Conservation (phyloP, 2,888 invertebrate species). For the Camptogramma bilineatum region DNA sequence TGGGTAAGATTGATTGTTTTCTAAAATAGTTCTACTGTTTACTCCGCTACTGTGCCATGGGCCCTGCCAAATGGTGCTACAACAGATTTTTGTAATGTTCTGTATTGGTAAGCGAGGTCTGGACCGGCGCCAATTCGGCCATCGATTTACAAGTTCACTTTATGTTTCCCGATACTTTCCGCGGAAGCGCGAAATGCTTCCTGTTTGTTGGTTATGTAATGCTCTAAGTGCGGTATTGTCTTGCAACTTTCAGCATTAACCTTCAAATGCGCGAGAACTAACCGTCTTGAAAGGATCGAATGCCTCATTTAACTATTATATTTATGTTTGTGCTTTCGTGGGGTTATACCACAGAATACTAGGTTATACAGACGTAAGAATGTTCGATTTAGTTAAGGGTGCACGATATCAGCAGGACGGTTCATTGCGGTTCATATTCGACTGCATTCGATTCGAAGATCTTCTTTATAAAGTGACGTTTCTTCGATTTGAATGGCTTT, state of each 20-base stretch:
- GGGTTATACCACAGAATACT: neutral
- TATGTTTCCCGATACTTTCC: conserved; percentile 74
- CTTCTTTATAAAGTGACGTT: too few species aligned
- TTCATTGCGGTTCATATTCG: too few species aligned
- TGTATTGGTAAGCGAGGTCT: conserved; percentile 80
- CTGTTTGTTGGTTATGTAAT: conserved; percentile 50
- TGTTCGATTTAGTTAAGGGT: too few species aligned
- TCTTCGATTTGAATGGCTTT: too few species aligned
- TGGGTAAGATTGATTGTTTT: too few species aligned
- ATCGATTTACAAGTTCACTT: conserved; percentile 82
- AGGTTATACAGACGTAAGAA: too few species aligned
- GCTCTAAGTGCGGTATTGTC: conserved; percentile 25
- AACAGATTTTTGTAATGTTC: conserved; percentile 84
- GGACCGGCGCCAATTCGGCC: conserved; percentile 78
- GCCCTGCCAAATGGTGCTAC: conserved; percentile 79
- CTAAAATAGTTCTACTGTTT: conserved; percentile 10
- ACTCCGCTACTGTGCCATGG: conserved; percentile 28
- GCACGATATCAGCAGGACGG: too few species aligned
- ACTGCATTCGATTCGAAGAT: too few species aligned
- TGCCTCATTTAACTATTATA: neutral
- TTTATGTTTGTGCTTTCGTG: neutral
- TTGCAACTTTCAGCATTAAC: conserved; percentile 24
- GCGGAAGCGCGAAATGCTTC: conserved; percentile 58
- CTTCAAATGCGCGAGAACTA: conserved; percentile 15
- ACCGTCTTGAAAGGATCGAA: conserved; percentile 1